Conservation (phyloP, 1,140 invertebrate genomes). For the Drosophila ficusphila region DNA sequence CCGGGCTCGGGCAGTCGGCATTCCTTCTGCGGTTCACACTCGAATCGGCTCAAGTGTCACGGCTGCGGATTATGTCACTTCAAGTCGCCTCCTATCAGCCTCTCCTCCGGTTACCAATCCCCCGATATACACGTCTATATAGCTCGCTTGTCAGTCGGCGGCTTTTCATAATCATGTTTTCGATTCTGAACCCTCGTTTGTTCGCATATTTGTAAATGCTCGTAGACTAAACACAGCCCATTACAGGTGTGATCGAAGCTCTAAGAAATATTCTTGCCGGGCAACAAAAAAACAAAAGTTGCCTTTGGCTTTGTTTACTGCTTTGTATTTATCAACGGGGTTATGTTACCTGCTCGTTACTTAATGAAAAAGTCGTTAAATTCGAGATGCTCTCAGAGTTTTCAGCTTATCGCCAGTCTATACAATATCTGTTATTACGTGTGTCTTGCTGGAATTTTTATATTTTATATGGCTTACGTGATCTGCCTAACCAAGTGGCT, state of each 20-base stretch:
- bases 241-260: background rate
- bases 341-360: constrained; percentile 2
- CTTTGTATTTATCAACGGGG: background rate
- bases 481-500: constrained; percentile 30
- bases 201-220: constrained; percentile 25
- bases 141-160: constrained; percentile 19
- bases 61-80: constrained; percentile 69
- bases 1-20: constrained; percentile 19
- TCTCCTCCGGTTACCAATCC: constrained; percentile 16
- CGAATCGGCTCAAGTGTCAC: constrained; percentile 70
- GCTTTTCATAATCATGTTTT: constrained; percentile 52
- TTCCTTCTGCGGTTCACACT: constrained; percentile 55
- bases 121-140: background rate
- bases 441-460: constrained; percentile 32
- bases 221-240: constrained; percentile 9
- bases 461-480: constrained; percentile 31
- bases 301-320: constrained; percentile 1
- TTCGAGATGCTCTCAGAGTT: background rate
- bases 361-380: constrained; percentile 1
- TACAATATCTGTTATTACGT: constrained; percentile 9
- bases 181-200: constrained; percentile 56
- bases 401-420: constrained; percentile 4
- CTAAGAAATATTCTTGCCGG: background rate
- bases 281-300: background rate
- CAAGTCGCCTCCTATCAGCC: constrained; percentile 37